Base-by-base conservation (phyloP, 2,113 vertebrate species). In the Pogonocichla stellata region DNA sequence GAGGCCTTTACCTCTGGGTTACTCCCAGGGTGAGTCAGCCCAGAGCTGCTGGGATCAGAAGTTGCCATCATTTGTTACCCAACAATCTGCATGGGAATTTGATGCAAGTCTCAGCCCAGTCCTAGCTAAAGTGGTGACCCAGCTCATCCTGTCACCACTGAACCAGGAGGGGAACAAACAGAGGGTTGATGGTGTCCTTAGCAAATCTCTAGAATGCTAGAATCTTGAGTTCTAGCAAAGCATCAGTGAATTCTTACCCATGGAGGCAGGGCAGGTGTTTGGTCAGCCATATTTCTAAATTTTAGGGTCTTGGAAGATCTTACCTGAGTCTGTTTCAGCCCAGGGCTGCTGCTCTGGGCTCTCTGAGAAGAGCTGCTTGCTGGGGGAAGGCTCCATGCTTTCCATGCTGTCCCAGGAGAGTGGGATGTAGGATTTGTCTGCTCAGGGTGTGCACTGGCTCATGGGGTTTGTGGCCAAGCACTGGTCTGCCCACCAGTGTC, bases 1-100 rank as follows among this genome's bases (percentile, higher is more conserved):
- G 87, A 93, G 73, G 89, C 57, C 73, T 95, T 84, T 86, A 38
- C 80, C 94, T 94, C 61, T 67, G 58, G 91, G 79, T 93, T 80
- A 34, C 60, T 88, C 33, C 43, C 64, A 74, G 78, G 61, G 42
- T 70, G 70, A 90, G 74, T 43, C 92, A 92, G 66, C 60, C 38
- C 75, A 36, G 62, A 88, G 85, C 38, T 94, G 51, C 34, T 74
- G 67, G n/a, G 47, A 84, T 67, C 38, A 92, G 78, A 53, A 85
- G n/a, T 3, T 92, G 42, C 31, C 43, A 25, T 56, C 7, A 13
- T 24, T 19, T 85, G 8, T 58, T 48, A 36, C n/a, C 38, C 56
- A 62, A 2, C 23, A 62, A 54, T 22, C 12, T 70, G 18, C 70
- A 70, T 5, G 34, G 69, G 43, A 5, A 16, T 82, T 88, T 47